These are phyloP conservation scores for Collichthys lucidus DNA, from an alignment of 2,113 vertebrate genomes.

Conservation along the genomic window DNA sequence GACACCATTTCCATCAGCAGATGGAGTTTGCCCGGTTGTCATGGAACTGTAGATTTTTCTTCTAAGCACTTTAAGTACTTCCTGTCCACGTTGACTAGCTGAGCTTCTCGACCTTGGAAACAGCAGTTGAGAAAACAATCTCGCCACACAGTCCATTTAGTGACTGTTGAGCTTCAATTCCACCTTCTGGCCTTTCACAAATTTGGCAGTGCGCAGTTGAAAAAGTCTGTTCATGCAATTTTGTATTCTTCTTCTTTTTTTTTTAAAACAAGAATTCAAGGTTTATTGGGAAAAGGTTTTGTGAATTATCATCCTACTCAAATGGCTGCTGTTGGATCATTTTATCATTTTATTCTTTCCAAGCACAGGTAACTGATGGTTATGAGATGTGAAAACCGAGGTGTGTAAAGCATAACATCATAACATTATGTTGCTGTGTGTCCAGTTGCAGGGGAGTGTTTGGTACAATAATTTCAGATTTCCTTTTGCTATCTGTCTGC, in stretches of 20 bases:
- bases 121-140: constrained; percentile 17
- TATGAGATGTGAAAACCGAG: constrained; percentile 6
- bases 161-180: not conserved
- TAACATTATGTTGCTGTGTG: not conserved
- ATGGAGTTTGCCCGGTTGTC: not conserved
- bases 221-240: not conserved
- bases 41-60: not conserved
- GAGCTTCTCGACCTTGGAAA: constrained; percentile 18
- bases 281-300: not conserved
- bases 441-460: constrained; percentile 3
- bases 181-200: constrained; percentile 5
- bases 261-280: not conserved
- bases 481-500: not conserved
- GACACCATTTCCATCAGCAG: not conserved
- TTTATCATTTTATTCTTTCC: not conserved
- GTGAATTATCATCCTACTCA: not conserved
- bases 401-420: not conserved
- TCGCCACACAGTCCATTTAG: not conserved
- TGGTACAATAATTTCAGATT: constrained; percentile 24
- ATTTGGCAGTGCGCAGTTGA: not conserved
- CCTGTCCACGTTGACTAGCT: not conserved
- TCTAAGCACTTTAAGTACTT: not conserved
- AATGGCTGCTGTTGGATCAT: not conserved
- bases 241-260: not conserved
- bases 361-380: not conserved